Conservation (phyloP, 2,888 invertebrate genomes). For the Synergus gifuensis region DNA sequence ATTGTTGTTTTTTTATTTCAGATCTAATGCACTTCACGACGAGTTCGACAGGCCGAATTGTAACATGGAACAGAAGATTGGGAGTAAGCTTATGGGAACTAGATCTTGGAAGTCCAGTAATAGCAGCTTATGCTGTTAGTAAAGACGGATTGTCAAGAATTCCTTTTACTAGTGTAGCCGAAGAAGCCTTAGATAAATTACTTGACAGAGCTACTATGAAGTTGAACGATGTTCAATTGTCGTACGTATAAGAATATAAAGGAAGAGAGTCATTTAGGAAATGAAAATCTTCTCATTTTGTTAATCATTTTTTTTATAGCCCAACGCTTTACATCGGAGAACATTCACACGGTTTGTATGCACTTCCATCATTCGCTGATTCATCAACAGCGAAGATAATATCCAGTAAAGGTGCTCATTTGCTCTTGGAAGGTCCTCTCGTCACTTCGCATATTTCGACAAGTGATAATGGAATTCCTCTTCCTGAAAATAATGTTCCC, state of each 20-base stretch:
- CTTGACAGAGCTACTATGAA: conserved; percentile 76
- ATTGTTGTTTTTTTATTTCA: conserved; percentile 72
- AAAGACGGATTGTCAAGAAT: conserved; percentile 88
- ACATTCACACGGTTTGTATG: conserved; percentile 91
- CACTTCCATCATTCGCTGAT: conserved; percentile 94
- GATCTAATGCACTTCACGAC: conserved; percentile 94
- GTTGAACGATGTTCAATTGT: conserved; percentile 79
- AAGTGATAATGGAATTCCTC: conserved; percentile 62
- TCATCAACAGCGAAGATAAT: conserved; percentile 93
- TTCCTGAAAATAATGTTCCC: conserved; percentile 61
- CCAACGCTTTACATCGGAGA: conserved; percentile 96
- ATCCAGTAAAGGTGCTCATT: conserved; percentile 84
- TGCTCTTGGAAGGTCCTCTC: conserved; percentile 87
- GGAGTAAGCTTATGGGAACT: conserved; percentile 92
- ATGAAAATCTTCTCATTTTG: not conserved
- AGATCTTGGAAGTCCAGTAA: conserved; percentile 93
- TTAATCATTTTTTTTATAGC: conserved; percentile 79
- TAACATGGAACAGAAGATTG: conserved; percentile 90
- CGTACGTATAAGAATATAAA: conserved; percentile 74
- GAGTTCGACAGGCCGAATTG: conserved; percentile 91
- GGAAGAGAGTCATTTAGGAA: not conserved
- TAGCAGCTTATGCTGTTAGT: conserved; percentile 90
- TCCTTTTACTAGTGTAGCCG: conserved; percentile 94
- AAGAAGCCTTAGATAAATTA: conserved; percentile 87
- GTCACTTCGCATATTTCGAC: conserved; percentile 67